Base-by-base conservation (phyloP, 2,113 vertebrate species). In the Orycteropus afer region DNA sequence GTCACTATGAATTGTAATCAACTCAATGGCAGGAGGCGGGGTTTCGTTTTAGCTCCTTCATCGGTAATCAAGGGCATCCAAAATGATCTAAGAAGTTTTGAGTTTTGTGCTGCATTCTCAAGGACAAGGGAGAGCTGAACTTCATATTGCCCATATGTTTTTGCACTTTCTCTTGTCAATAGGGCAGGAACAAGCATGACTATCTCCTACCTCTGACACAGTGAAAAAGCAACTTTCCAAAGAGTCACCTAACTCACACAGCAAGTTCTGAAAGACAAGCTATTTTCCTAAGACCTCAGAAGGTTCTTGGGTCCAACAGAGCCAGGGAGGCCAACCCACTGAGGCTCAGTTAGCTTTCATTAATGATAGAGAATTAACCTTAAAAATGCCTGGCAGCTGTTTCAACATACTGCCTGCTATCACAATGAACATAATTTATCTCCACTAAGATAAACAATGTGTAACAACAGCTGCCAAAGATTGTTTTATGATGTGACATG, bases 401-500 rank as follows among this genome's bases (percentile, higher is more conserved):
- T 97, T 47, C 83, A 81, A 86, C 97, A 98, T 61, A 13, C 83
- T 95, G 77, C 23, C 18, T 47, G 14, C 63, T 61, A 61, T 61
- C 55, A 49, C 55, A 61, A 63, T 11, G 29, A 73, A 29, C 55
- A 47, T 88, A 61, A 23, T 84, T 32, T 61, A 79, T 95, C 95
- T 97, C 93, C 93, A 86, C 89, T 67, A 85, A 55, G 45, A 76
- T 77, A 51, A 77, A 95, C 97, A 97, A 97, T 97, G 95, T 97
- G 97, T 95, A 93, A 93, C 94, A 98, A 32, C 98, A 98, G 97
- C 96, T 98, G 98, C 81, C 97, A 55, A 92, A 95, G 77, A 89
- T 9, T 77, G 87, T 2, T 32, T 91, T 1, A 0, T 71, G 82
- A 92, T 69, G 45, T 76, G 29, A 74, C 86, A 87, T 84, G 93